Conservation (phyloP, 1,140 invertebrate genomes). For the Gryllus bimaculatus region DNA sequence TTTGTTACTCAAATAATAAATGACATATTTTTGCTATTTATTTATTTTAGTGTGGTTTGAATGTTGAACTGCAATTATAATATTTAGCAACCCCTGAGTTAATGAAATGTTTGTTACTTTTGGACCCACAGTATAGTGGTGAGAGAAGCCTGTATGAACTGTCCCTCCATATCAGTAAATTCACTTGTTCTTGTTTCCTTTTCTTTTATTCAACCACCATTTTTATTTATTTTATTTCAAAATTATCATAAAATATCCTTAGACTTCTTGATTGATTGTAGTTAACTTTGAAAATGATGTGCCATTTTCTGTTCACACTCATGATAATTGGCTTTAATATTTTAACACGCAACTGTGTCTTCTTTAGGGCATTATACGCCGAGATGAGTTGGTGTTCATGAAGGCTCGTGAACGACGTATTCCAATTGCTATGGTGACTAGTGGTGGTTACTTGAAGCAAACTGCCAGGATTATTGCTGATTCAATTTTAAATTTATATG, state of each 20-base stretch:
- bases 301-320: not conserved
- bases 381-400: constrained; percentile 75
- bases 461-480: constrained; percentile 72
- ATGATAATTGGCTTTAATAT: constrained; percentile 7
- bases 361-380: constrained; percentile 62
- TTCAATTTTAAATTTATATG: constrained; percentile 64
- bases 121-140: not conserved
- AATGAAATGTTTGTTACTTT: too few relatives aligned
- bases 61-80: too few relatives aligned
- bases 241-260: constrained; percentile 14
- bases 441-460: constrained; percentile 69
- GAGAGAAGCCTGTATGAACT: not conserved
- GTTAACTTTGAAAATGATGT: not conserved
- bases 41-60: too few relatives aligned
- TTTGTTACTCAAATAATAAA: constrained; percentile 32
- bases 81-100: too few relatives aligned
- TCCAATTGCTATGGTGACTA: constrained; percentile 80
- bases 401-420: constrained; percentile 51
- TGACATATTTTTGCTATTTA: too few relatives aligned
- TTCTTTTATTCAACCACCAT: too few relatives aligned
- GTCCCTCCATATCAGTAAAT: not conserved
- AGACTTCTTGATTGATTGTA: constrained; percentile 22
- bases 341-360: not conserved
- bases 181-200: too few relatives aligned
- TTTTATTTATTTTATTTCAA: not conserved